phyloP scores from a whole-genome alignment of 2,797 vertebrate genomes.

The Hippocampus kuda region DNA sequence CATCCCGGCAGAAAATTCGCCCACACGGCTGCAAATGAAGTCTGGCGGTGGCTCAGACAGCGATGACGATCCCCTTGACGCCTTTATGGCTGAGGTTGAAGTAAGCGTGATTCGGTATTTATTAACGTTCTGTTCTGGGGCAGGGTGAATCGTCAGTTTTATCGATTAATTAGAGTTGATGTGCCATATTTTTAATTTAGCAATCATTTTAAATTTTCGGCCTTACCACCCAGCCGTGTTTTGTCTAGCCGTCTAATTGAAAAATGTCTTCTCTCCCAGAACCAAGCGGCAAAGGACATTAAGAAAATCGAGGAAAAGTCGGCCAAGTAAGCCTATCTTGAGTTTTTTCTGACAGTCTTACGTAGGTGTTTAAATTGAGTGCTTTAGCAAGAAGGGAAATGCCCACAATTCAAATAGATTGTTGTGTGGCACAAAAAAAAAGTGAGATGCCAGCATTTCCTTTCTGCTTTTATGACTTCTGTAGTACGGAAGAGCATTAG shows the following conservation, averaged over 20 bases:
- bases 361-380: not conserved
- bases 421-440: not conserved
- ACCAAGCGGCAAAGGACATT: slow-evolving; percentile 96
- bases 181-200: too few relatives aligned
- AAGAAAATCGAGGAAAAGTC: slow-evolving; percentile 92
- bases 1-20: slow-evolving; percentile 97
- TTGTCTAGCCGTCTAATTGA: not conserved
- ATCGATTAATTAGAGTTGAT: too few relatives aligned
- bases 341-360: not conserved
- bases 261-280: slow-evolving; percentile 55
- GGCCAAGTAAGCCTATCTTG: slow-evolving; percentile 80
- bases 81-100: slow-evolving; percentile 99
- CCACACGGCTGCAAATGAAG: slow-evolving; percentile 87
- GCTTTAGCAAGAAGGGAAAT: not conserved
- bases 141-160: too few relatives aligned
- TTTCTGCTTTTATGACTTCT: not conserved
- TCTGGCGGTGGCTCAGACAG: slow-evolving; percentile 86
- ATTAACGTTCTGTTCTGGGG: not conserved
- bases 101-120: slow-evolving; percentile 54
- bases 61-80: slow-evolving; percentile 93
- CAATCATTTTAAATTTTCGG: too few relatives aligned
- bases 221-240: too few relatives aligned
- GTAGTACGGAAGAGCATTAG: not conserved
- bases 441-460: not conserved
- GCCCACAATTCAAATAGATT: not conserved